These are phyloP conservation scores for Aphaenogaster ashmeadi DNA, from an alignment of 1,140 invertebrate genomes.

Conservation along the genomic window DNA sequence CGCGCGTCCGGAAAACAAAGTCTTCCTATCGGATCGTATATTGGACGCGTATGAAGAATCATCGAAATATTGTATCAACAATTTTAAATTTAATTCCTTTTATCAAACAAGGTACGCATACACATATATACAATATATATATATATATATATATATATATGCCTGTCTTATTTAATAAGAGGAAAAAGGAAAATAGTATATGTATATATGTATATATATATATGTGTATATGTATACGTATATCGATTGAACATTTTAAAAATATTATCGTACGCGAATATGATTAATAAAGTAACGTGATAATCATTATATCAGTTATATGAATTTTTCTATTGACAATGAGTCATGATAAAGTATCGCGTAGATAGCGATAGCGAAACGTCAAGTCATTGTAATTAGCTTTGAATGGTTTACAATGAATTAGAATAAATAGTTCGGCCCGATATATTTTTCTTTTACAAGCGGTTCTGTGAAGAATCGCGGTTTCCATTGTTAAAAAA, in stretches of 20 bases:
- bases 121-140: too few species aligned
- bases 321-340: not conserved
- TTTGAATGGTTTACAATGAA: not conserved
- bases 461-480: not conserved
- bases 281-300: not conserved
- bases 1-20: too few species aligned
- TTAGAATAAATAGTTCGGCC: not conserved
- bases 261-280: not conserved
- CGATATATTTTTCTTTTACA: not conserved
- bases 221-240: too few species aligned
- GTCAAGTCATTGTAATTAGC: not conserved
- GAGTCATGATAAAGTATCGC: conserved; percentile 1
- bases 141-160: too few species aligned
- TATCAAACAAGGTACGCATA: too few species aligned
- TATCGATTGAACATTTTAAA: not conserved
- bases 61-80: too few species aligned
- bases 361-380: conserved; percentile 12
- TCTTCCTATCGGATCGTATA: too few species aligned
- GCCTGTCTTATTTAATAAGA: too few species aligned
- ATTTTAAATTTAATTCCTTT: too few species aligned
- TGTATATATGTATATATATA: too few species aligned
- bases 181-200: too few species aligned
- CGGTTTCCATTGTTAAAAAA: not conserved
- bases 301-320: not conserved
- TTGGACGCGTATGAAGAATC: too few species aligned